These are phyloP conservation scores for Oreohelix idahoensis DNA, from an alignment of 1,140 invertebrate species.

Conservation along the genomic window DNA sequence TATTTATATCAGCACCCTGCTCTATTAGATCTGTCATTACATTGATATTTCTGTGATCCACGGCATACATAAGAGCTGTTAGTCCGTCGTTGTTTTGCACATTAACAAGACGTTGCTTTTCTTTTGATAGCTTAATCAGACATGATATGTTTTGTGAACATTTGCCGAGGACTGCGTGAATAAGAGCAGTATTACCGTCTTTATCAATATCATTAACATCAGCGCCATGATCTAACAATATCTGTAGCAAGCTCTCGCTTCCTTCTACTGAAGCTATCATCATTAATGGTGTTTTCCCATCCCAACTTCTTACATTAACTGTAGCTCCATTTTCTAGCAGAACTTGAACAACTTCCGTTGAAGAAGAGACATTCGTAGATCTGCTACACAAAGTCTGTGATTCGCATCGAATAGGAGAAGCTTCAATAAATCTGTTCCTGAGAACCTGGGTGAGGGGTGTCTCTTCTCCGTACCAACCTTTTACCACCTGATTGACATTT, in stretches of 20 bases:
- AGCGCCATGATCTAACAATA: not conserved
- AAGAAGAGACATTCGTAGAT: not conserved
- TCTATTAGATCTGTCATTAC: not conserved
- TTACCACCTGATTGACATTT: not conserved
- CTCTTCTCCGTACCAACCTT: too few species aligned
- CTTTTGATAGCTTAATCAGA: not conserved
- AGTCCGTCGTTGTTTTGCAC: not conserved
- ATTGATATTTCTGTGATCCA: not conserved
- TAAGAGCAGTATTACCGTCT: not conserved
- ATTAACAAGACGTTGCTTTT: not conserved
- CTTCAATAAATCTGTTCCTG: not conserved
- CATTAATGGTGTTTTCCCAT: not conserved
- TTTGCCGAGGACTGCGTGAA: not conserved
- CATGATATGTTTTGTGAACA: not conserved
- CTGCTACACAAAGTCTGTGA: too few species aligned
- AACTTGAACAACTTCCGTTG: not conserved
- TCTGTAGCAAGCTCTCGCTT: not conserved
- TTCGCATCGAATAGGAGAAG: too few species aligned
- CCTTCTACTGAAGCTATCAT: not conserved
- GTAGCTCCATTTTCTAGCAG: not conserved
- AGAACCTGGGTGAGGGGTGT: not conserved
- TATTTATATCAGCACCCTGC: not conserved
- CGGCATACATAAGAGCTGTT: not conserved
- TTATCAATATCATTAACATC: not conserved
- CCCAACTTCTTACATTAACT: not conserved